A percentile compares a stretch with the other conserved stretches of the same genome.
Conservation (phyloP, 2,888 invertebrate genomes). For the Sinodicranocentrus sp. region DNA sequence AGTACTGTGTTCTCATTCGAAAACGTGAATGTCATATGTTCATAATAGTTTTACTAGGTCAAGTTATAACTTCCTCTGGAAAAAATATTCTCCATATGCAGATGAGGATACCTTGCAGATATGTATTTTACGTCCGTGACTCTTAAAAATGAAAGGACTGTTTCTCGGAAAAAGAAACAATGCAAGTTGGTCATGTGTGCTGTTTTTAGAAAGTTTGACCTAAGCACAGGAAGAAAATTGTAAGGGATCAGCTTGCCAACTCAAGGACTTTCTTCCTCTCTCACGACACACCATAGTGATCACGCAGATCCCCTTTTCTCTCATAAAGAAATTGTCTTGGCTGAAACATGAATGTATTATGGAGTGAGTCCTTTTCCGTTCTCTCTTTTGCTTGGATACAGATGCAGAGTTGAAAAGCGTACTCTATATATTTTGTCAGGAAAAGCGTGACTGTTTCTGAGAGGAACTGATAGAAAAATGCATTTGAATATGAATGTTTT, state of each 20-base stretch:
- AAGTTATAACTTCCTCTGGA: neutral
- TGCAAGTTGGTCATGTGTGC: no score
- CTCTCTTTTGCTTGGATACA: neutral
- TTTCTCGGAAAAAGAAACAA: neutral
- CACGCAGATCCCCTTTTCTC: no score
- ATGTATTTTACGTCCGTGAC: neutral
- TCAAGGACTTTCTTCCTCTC: no score
- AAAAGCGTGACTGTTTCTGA: neutral
- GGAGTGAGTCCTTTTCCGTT: no score
- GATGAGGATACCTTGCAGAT: neutral
- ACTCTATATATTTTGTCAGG: neutral
- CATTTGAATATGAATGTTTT: neutral
- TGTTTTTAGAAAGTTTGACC: no score
- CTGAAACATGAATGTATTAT: no score
- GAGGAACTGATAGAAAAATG: neutral
- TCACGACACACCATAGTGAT: no score
- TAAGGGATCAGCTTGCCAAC: no score
- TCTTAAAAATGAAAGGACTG: neutral
- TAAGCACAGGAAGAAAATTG: no score
- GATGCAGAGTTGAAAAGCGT: neutral
- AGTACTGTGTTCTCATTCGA: neutral
- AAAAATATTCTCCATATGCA: neutral
- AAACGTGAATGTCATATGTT: constrained; percentile 11
- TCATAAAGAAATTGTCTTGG: no score
- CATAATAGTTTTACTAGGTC: constrained; percentile 6